Evolutionary conservation across 2,888 invertebrate genomes (phyloP).

Genomic region (Caenorhabditis drosophilae): DNA sequence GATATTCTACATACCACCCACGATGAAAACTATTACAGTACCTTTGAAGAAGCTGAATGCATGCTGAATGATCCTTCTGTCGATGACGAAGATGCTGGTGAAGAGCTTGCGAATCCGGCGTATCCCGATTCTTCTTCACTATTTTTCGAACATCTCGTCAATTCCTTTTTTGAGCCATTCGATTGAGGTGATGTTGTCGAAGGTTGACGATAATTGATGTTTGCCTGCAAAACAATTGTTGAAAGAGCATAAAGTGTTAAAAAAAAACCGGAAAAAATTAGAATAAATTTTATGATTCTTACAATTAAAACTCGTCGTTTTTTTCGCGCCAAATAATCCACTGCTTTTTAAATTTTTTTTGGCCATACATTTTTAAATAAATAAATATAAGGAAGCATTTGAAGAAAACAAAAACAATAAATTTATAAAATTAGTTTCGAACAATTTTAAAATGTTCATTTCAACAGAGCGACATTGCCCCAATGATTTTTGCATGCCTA

Average conservation of each 20-base stretch:
- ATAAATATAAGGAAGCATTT: too few species aligned
- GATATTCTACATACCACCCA: too few species aligned
- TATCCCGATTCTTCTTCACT: constrained; percentile 58
- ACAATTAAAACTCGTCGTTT: too few species aligned
- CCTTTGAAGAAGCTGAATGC: constrained; percentile 41
- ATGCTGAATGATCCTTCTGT: constrained; percentile 47
- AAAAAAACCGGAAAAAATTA: too few species aligned
- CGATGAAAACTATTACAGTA: background rate
- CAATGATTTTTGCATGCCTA: too few species aligned
- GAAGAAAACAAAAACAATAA: too few species aligned
- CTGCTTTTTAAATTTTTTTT: background rate
- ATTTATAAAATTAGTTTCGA: too few species aligned
- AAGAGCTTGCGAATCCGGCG: constrained; percentile 50
- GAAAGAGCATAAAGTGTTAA: too few species aligned
- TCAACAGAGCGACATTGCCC: too few species aligned
- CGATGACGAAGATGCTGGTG: constrained; percentile 52
- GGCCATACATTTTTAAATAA: background rate
- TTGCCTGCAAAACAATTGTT: constrained; percentile 20
- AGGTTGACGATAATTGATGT: constrained; percentile 14
- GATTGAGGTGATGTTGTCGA: background rate
- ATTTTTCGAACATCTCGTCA: constrained; percentile 43
- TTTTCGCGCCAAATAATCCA: too few species aligned
- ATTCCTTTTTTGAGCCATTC: background rate
- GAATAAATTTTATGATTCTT: too few species aligned
- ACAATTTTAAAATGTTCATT: too few species aligned